These are phyloP conservation scores for Tachina lurida DNA, from an alignment of 2,888 invertebrate species.

Conservation along the genomic window DNA sequence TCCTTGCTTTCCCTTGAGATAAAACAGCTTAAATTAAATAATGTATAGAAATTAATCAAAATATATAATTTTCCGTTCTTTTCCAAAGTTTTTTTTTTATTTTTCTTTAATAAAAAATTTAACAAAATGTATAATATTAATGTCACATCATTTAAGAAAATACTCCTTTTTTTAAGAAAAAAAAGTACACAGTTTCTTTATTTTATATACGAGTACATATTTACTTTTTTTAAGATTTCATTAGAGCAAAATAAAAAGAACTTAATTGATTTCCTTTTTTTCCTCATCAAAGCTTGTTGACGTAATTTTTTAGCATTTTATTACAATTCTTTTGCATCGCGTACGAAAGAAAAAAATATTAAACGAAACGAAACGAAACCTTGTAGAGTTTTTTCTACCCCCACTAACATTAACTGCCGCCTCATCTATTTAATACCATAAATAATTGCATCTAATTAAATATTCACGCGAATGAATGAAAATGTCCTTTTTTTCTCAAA, in stretches of 20 bases:
- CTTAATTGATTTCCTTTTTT: constrained; percentile 70
- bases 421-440: constrained; percentile 83
- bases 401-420: constrained; percentile 80
- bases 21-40: constrained; percentile 39
- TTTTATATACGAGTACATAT: not conserved
- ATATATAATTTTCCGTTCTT: constrained; percentile 36
- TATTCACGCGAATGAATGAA: constrained; percentile 81
- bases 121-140: constrained; percentile 56
- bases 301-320: constrained; percentile 67
- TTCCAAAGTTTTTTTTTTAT: constrained; percentile 25
- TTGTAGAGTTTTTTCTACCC: constrained; percentile 56
- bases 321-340: constrained; percentile 67
- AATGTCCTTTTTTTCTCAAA: constrained; percentile 77
- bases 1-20: not conserved
- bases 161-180: constrained; percentile 65
- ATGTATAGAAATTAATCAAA: constrained; percentile 59
- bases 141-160: constrained; percentile 60
- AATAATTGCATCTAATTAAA: constrained; percentile 83
- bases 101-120: constrained; percentile 46
- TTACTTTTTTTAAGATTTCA: constrained; percentile 50
- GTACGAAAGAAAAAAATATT: constrained; percentile 42
- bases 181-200: constrained; percentile 44
- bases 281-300: constrained; percentile 68
- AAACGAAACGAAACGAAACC: constrained; percentile 49
- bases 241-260: constrained; percentile 63